phyloP scores from a whole-genome alignment of 2,888 invertebrate genomes.

The Altica lythri region DNA sequence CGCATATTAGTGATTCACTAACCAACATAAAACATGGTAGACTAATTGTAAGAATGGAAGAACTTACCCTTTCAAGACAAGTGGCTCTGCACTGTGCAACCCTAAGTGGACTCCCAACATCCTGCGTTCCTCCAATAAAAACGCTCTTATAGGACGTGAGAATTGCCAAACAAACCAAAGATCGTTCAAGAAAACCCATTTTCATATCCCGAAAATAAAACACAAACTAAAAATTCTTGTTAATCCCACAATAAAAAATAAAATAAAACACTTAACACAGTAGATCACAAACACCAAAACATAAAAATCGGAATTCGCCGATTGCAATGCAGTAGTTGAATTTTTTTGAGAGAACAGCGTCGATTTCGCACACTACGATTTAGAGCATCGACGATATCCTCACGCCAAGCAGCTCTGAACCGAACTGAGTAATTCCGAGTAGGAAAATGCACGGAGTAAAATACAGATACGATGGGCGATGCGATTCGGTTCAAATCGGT shows the following conservation, averaged over 20 bases:
- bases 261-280: constrained; percentile 32
- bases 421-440: constrained; percentile 43
- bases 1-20: no score
- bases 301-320: constrained; percentile 4
- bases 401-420: constrained; percentile 37
- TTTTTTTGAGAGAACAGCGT: constrained; percentile 1
- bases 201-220: constrained; percentile 35
- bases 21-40: constrained; percentile 36
- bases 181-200: constrained; percentile 52
- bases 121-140: constrained; percentile 64
- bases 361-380: constrained; percentile 8
- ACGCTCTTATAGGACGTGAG: constrained; percentile 51
- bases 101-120: constrained; percentile 71
- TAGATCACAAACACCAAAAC: constrained; percentile 14
- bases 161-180: constrained; percentile 49
- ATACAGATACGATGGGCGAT: constrained; percentile 42
- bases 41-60: constrained; percentile 1
- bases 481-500: constrained; percentile 47
- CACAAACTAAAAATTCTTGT: constrained; percentile 27
- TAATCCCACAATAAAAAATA: constrained; percentile 28
- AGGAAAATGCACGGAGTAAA: no score
- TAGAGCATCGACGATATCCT: constrained; percentile 33
- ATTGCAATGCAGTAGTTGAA: constrained; percentile 21
- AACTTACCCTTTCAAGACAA: constrained; percentile 71
- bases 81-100: constrained; percentile 75